These are phyloP conservation scores for Choloepus didactylus DNA, from an alignment of 2,797 vertebrate species.

Conservation along the genomic window DNA sequence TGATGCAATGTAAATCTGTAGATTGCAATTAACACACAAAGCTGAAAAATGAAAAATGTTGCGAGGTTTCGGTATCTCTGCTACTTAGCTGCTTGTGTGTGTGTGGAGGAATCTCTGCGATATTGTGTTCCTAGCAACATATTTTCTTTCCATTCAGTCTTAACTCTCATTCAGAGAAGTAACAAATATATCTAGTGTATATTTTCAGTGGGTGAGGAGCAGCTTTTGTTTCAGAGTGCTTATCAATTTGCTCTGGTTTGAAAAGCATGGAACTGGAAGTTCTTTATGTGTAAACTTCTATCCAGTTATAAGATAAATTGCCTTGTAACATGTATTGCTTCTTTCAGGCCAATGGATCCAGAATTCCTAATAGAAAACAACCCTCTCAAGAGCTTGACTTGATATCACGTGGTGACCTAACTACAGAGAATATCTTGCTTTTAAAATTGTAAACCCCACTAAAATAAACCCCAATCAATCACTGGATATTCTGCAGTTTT, in stretches of 20 bases:
- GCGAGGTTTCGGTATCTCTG: constrained; percentile 69
- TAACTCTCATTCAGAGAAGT: constrained; percentile 29
- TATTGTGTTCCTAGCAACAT: background rate
- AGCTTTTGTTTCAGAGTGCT: background rate
- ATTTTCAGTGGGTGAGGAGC: background rate
- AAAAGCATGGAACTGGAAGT: background rate
- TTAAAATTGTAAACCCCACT: background rate
- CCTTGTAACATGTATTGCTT: background rate
- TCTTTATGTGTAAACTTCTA: background rate
- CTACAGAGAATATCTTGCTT: background rate
- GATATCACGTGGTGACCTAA: background rate
- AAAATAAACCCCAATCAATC: rapidly evolving
- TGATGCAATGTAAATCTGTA: constrained; percentile 70
- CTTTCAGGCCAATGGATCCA: background rate
- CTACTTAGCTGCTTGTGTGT: constrained; percentile 54
- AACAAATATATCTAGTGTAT: background rate
- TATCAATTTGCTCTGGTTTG: background rate
- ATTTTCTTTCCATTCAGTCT: background rate
- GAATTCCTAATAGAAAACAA: background rate
- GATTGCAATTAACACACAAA: constrained; percentile 79
- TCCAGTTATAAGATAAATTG: background rate
- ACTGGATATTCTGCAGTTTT: background rate
- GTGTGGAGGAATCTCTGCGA: constrained; percentile 15
- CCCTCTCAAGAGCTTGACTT: background rate
- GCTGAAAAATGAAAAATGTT: constrained; percentile 71